phyloP scores from a whole-genome alignment of 2,797 vertebrate species.

The Meriones psammophilus region DNA sequence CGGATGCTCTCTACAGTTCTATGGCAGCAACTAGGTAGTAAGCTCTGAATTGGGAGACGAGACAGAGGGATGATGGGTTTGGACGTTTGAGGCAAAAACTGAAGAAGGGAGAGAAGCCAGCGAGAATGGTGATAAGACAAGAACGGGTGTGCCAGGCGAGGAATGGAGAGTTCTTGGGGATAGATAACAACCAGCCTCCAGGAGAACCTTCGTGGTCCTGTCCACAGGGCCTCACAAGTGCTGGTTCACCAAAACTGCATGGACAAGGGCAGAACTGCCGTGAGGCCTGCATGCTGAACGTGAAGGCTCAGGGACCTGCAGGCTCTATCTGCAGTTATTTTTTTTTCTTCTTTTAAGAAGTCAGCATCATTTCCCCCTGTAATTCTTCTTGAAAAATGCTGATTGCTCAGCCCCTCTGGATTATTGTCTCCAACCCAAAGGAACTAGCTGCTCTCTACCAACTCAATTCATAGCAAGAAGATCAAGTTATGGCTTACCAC shows the following conservation, averaged over 20 bases:
- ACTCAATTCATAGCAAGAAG: not conserved
- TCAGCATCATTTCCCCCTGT: not conserved
- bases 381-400: not conserved
- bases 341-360: slow-evolving; percentile 16
- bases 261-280: not conserved
- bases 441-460: slow-evolving; percentile 9
- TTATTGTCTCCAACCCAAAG: not conserved
- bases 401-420: not conserved
- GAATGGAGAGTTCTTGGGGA: not conserved
- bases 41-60: not conserved
- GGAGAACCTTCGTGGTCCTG: not conserved
- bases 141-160: not conserved
- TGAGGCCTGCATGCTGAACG: not conserved
- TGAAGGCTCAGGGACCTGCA: not conserved
- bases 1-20: not conserved
- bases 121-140: not conserved
- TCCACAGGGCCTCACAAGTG: not conserved
- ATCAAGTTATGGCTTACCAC: not conserved
- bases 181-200: not conserved
- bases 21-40: not conserved
- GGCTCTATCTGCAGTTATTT: not conserved
- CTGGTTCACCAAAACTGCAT: not conserved
- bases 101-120: not conserved
- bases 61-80: not conserved
- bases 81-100: not conserved